Evolutionary conservation across 2,113 vertebrate species (phyloP), one percentile per base, ranked within the genome.

Genomic region (Elaphurus davidianus): DNA sequence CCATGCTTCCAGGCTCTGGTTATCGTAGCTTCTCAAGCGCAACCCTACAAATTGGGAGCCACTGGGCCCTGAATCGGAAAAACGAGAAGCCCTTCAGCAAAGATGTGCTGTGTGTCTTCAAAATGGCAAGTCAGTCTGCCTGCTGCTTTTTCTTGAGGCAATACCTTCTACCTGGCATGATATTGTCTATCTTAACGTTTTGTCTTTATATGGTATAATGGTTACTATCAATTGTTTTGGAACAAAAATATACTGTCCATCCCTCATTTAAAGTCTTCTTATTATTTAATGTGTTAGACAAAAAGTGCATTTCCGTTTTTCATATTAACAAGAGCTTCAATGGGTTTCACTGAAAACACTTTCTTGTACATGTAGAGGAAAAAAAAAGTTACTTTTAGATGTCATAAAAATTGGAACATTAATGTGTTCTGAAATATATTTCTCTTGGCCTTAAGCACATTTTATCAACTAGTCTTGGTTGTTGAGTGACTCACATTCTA

Each of bases 401-500:
- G 55, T 64, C 91, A 93, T 3, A 62, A 95, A 98, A 52, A 0
- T 79, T 90, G 55, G 11, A 0, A 82, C 19, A 36, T 97, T 83
- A 90, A 62, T 2, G 91, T 93, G 83, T 71, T 84, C 45, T 79
- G 67, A 91, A 91, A 64, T 83, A 92, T 28, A 64, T 91, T 97
- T 85, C 71, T 27, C 50, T 98, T 98, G 79, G 89, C 84, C 84
- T 96, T 91, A 90, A 7, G 43, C 28, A 81, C 45, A 81, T 98
- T 94, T 84, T 93, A 52, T 91, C 87, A 98, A 79, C 23, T 17
- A 92, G 16, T 79, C 64, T 57, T 87, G 95, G 82, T 74, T 91
- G 71, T 40, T 16, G 45, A 97, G 87, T 33, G 19, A 98, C 79
- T 87, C 33, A 6, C 15, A 55, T 87, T 98, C 84, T 97, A 97